Evolutionary conservation across 2,888 invertebrate species (phyloP), one percentile per base, ranked within the genome.

Genomic region (Euplexia lucipara): DNA sequence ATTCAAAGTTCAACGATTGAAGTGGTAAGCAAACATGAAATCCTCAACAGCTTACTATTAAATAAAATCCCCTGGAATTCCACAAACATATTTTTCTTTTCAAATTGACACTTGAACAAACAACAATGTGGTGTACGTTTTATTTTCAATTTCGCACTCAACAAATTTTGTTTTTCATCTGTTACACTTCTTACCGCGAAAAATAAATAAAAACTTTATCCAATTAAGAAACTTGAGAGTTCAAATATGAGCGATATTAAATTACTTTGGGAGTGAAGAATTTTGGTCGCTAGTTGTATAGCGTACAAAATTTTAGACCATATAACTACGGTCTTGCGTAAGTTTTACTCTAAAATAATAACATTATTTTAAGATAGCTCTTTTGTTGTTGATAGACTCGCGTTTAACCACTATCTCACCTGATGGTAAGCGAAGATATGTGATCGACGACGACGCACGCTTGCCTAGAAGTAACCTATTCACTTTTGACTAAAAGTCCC

Each of bases 161-260:
- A 26, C 16, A 5, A 60, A 51, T 32, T 53, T 48, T 54, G 7
- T 58, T 73, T 52, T 59, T n/a, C 45, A 41, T 60, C 39, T 44
- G 54, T 22, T 37, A 47, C 9, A 8, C 49, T 41, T 47, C 10
- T 20, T 34, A 56, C 20, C 42, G 44, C 32, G 20, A 35, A 67
- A 63, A 62, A 62, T 67, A 81, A 73, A 79, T 58, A 70, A 37
- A 68, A 82, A 79, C 58, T 79, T 74, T 65, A 20, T 62, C 48
- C 56, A 70, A 74, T 81, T 77, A 74, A 35, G 53, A 56, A 76
- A 65, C 51, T 74, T 52, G n/a, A 61, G 59, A 39, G 60, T 69
- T 73, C 56, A 35, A 80, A 68, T 66, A 75, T 75, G 60, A 70
- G 32, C 60, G 75, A 61, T 78, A 77, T 77, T 79, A 63, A 70